A percentile compares a stretch with the other conserved stretches of the same genome.
phyloP scores from a whole-genome alignment of 2,888 invertebrate species.

The Panopea generosa region DNA sequence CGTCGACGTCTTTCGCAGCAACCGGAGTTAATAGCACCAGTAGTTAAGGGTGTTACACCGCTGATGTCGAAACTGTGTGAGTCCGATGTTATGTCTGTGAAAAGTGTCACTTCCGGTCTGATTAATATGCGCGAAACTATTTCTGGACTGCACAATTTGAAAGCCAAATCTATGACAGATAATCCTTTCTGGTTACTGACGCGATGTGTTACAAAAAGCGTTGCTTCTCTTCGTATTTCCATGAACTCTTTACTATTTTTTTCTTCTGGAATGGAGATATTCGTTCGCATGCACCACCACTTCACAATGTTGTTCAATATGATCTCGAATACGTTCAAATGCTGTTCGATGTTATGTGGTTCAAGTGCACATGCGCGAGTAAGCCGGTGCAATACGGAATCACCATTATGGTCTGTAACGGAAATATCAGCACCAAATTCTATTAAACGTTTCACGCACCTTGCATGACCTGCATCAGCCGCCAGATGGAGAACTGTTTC shows the following conservation, averaged over 20 bases:
- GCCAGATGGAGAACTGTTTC: conserved; percentile 72
- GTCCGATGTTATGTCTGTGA: conserved; percentile 30
- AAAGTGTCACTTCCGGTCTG: conserved; percentile 70
- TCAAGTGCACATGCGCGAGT: conserved; percentile 63
- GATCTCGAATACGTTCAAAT: conserved; percentile 67
- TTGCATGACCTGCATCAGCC: conserved; percentile 58
- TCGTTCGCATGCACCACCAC: conserved; percentile 77
- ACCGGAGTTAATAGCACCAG: conserved; percentile 15
- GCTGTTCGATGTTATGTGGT: conserved; percentile 42
- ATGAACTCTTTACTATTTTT: conserved; percentile 58
- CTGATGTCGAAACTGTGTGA: conserved; percentile 76
- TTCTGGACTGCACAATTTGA: conserved; percentile 65
- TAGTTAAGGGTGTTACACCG: conserved; percentile 71
- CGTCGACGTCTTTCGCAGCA: not conserved
- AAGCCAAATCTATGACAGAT: conserved; percentile 74
- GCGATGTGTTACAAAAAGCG: conserved; percentile 67
- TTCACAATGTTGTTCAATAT: conserved; percentile 61
- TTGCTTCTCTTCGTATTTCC: conserved; percentile 62
- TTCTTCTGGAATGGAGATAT: conserved; percentile 64
- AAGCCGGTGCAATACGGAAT: conserved; percentile 77
- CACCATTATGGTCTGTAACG: conserved; percentile 68
- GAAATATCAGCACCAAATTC: conserved; percentile 74
- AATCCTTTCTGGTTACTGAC: conserved; percentile 71
- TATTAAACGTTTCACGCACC: conserved; percentile 69
- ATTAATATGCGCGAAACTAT: conserved; percentile 39